These are phyloP conservation scores for Volucella inflata DNA, from an alignment of 2,888 invertebrate genomes.

Conservation along the genomic window DNA sequence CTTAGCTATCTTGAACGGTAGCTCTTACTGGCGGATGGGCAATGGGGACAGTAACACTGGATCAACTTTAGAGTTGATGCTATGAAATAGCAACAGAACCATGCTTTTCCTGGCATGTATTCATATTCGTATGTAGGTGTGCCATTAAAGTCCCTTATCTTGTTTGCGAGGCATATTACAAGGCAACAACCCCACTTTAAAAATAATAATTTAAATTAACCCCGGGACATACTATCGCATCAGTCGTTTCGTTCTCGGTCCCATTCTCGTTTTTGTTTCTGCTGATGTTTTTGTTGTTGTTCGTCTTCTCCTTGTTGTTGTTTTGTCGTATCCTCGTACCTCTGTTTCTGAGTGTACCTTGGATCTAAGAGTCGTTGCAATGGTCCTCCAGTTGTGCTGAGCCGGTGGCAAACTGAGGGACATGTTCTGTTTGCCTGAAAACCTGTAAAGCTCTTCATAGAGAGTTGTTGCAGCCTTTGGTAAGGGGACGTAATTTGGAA, in stretches of 20 bases:
- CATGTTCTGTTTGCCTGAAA: slow-evolving; percentile 59
- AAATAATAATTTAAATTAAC: slow-evolving; percentile 76
- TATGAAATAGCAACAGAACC: slow-evolving; percentile 27
- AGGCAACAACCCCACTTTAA: slow-evolving; percentile 76
- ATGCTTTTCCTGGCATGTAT: slow-evolving; percentile 25
- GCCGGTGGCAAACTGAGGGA: slow-evolving; percentile 62
- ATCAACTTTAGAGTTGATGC: too few species aligned
- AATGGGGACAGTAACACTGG: slow-evolving; percentile 25
- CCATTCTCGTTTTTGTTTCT: too few species aligned
- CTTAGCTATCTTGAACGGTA: slow-evolving; percentile 47
- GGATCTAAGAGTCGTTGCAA: slow-evolving; percentile 45
- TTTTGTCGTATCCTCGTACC: not conserved
- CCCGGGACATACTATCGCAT: slow-evolving; percentile 74
- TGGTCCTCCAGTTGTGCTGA: slow-evolving; percentile 65
- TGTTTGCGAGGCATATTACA: slow-evolving; percentile 74
- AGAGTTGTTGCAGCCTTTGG: not conserved
- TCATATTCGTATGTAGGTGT: slow-evolving; percentile 52
- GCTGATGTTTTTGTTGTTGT: not conserved
- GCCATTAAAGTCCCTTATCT: slow-evolving; percentile 72
- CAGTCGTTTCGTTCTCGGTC: slow-evolving; percentile 55
- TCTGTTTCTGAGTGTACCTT: slow-evolving; percentile 20
- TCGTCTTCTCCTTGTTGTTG: slow-evolving; percentile 1
- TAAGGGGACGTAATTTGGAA: slow-evolving; percentile 61
- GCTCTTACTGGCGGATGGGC: slow-evolving; percentile 18
- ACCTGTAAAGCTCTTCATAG: slow-evolving; percentile 5